Percentiles rank a stretch among this genome's conserved stretches.
These are phyloP conservation scores for Cheilosia soror DNA, from an alignment of 2,888 invertebrate species.

Conservation along the genomic window DNA sequence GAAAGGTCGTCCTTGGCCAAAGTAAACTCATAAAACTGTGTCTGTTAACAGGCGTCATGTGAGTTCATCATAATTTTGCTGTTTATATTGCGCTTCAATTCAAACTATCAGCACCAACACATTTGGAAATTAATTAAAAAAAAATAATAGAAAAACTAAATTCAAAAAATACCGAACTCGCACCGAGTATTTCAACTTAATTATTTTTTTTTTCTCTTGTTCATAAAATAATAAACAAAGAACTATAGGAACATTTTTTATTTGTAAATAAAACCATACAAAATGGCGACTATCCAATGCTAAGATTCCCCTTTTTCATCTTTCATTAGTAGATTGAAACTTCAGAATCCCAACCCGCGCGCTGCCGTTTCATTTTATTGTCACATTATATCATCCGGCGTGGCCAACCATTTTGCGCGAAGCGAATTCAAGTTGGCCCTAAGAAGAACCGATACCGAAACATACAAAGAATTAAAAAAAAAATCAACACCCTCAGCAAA, in stretches of 20 bases:
- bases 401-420: constrained; percentile 63
- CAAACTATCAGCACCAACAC: constrained; percentile 43
- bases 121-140: constrained; percentile 37
- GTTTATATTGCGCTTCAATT: constrained; percentile 14
- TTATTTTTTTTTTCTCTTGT: not conserved
- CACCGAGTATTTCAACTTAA: not conserved
- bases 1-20: too few relatives aligned
- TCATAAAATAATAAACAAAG: not conserved
- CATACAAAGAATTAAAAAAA: constrained; percentile 15
- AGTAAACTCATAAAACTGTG: not conserved
- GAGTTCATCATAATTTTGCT: not conserved
- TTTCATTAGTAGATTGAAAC: constrained; percentile 50
- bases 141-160: constrained; percentile 24
- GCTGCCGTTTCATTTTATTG: constrained; percentile 61
- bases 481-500: constrained; percentile 24
- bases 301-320: constrained; percentile 62
- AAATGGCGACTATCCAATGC: constrained; percentile 55
- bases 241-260: constrained; percentile 14
- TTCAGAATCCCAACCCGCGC: constrained; percentile 4
- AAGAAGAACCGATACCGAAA: constrained; percentile 12
- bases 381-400: constrained; percentile 73
- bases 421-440: constrained; percentile 33
- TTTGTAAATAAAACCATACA: constrained; percentile 54
- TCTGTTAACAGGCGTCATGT: not conserved
- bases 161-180: not conserved